A percentile compares a stretch with the other conserved stretches of the same genome.
Conservation (phyloP, 2,888 invertebrate species). For the Ochropacha duplaris region DNA sequence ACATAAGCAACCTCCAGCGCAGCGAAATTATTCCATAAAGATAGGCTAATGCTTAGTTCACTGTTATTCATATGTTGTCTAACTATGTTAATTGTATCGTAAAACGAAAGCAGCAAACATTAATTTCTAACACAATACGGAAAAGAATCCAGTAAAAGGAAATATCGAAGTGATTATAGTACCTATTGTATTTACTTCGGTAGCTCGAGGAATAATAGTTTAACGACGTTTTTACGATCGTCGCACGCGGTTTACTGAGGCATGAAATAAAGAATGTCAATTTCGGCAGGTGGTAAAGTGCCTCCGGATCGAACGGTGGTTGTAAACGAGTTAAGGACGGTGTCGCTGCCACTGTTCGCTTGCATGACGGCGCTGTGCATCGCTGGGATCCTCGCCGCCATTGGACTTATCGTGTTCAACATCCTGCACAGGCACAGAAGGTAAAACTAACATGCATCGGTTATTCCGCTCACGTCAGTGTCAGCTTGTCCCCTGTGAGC, state of each 20-base stretch:
- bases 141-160: conserved; percentile 6
- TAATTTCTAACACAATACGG: conserved; percentile 8
- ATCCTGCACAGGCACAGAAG: conserved; percentile 95
- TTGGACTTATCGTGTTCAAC: conserved; percentile 95
- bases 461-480: conserved; percentile 32
- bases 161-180: conserved; percentile 12
- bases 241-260: conserved; percentile 16
- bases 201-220: conserved; percentile 1
- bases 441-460: conserved; percentile 72
- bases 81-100: conserved; percentile 22
- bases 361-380: conserved; percentile 96
- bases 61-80: conserved; percentile 13
- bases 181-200: neutral
- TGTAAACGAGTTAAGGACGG: conserved; percentile 91
- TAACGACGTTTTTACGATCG: conserved; percentile 27
- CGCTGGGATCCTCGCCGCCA: conserved; percentile 93
- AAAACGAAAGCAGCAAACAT: conserved; percentile 18
- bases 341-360: conserved; percentile 95
- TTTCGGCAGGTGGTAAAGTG: conserved; percentile 88
- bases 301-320: conserved; percentile 98
- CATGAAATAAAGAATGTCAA: conserved; percentile 11
- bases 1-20: conserved; percentile 15
- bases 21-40: conserved; percentile 20
- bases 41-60: conserved; percentile 14
- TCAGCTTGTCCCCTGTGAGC: conserved; percentile 16